phyloP scores from a whole-genome alignment of 2,797 vertebrate genomes.

The Astyanax mexicanus region DNA sequence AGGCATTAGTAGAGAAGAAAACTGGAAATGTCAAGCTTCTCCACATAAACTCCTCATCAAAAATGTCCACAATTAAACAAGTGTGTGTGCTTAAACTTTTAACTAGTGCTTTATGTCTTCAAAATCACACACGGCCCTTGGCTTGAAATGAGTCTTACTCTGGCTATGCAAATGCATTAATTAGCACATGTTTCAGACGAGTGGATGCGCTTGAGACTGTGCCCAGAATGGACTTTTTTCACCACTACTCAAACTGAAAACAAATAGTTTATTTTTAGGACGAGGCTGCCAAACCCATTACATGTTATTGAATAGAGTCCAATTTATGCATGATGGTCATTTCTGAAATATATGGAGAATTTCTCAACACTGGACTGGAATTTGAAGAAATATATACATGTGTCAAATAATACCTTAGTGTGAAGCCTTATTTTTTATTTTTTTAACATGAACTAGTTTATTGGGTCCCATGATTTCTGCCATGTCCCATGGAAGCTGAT shows the following conservation, averaged over 20 bases:
- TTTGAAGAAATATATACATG: neutral
- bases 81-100: neutral
- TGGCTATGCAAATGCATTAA: neutral
- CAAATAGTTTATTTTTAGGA: slow-evolving; percentile 5
- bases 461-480: no score
- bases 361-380: neutral
- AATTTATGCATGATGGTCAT: neutral
- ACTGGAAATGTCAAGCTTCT: no score
- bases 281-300: neutral
- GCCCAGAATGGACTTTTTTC: neutral
- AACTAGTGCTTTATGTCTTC: neutral
- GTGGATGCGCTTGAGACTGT: neutral
- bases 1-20: no score
- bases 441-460: no score
- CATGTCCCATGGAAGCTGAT: no score
- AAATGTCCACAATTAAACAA: no score
- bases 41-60: no score
- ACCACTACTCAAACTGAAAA: neutral
- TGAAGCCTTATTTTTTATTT: neutral
- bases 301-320: neutral
- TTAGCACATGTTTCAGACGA: neutral
- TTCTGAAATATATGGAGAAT: neutral
- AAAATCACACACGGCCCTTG: neutral
- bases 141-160: neutral
- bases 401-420: neutral